Evolutionary conservation across 2,797 vertebrate species (phyloP), one percentile per base, ranked within the genome.

Genomic region (Danio albolineatus): DNA sequence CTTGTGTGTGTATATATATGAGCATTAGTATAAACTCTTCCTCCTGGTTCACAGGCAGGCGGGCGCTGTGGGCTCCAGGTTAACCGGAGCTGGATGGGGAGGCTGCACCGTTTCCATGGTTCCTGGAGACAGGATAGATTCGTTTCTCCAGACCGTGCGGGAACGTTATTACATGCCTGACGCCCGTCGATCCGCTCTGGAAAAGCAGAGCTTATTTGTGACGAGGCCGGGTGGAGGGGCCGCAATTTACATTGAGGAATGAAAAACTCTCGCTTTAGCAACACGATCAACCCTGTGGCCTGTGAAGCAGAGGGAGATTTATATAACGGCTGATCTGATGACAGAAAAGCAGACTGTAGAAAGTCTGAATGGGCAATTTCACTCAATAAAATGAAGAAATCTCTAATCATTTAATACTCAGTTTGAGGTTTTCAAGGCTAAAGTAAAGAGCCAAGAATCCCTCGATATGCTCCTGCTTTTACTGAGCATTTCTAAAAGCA

Each of bases 51-150:
- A 80, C 88, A 99, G 98, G 91, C 94, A 93, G 81, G 95, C 92
- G 10, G 98, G 97, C 60, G 96, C 98, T 57, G 88, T 94, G 14
- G 97, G 97, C 14, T 98, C 97, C 76, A 95, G 98, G 73, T 91
- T 99, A 84, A 99, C 97, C 6, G 97, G 98, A 81, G 98, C 97
- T 76, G 98, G 98, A 78, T 99, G 98, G 98, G 98, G 98, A 39
- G 98, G 98, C 86, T 99, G 98, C 88, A 92, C 94, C 0, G 97
- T 99, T 73, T 99, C 98, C 74, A 95, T 99, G 93, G 97, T 99
- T 77, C 96, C 96, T 59, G 86, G 79, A 56, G 94, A 96, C 69
- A 94, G 90, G 87, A 92, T 96, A 81, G 87, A 93, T 66, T 73
- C 86, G 73, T 99, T 98, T 89, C 90, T 98, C n/a, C 88, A 87